Evolutionary conservation across 2,888 invertebrate genomes (phyloP).

Genomic region (Drosophila kanekoi): DNA sequence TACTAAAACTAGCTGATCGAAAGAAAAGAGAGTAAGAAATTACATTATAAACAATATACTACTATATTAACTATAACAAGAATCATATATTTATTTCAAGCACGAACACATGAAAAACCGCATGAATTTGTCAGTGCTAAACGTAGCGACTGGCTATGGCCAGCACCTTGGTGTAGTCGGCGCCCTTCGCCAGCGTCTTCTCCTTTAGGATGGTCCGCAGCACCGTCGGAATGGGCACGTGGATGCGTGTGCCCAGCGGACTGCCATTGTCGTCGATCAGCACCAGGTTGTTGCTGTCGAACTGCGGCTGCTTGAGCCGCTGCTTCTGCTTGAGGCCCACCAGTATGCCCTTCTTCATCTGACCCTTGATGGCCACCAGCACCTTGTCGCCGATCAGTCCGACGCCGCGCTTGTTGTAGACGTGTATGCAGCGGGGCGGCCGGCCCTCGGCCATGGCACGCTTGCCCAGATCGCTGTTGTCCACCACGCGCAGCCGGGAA

Average conservation of each 20-base stretch:
- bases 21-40: conserved; percentile 34
- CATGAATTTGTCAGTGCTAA: conserved; percentile 45
- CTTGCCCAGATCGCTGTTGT: conserved; percentile 98
- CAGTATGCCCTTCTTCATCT: conserved; percentile 96
- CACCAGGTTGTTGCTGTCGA: conserved; percentile 98
- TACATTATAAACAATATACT: conserved; percentile 69
- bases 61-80: conserved; percentile 60
- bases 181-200: conserved; percentile 92
- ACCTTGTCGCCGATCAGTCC: conserved; percentile 92
- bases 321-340: conserved; percentile 95
- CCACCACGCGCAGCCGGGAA: conserved; percentile 95
- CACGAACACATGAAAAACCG: conserved; percentile 18
- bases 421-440: conserved; percentile 96
- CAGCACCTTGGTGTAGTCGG: conserved; percentile 96
- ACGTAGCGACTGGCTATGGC: conserved; percentile 91
- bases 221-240: conserved; percentile 96
- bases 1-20: conserved; percentile 74
- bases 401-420: conserved; percentile 92
- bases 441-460: conserved; percentile 97
- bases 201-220: conserved; percentile 93
- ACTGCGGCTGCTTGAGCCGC: conserved; percentile 92
- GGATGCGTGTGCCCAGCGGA: conserved; percentile 97
- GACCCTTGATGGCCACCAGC: conserved; percentile 96
- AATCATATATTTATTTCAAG: conserved; percentile 29
- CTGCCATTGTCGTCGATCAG: conserved; percentile 97